Percentiles rank a stretch among this genome's conserved stretches.
These are phyloP conservation scores for Argyresthia albistria DNA, from an alignment of 2,888 invertebrate species.

Conservation along the genomic window DNA sequence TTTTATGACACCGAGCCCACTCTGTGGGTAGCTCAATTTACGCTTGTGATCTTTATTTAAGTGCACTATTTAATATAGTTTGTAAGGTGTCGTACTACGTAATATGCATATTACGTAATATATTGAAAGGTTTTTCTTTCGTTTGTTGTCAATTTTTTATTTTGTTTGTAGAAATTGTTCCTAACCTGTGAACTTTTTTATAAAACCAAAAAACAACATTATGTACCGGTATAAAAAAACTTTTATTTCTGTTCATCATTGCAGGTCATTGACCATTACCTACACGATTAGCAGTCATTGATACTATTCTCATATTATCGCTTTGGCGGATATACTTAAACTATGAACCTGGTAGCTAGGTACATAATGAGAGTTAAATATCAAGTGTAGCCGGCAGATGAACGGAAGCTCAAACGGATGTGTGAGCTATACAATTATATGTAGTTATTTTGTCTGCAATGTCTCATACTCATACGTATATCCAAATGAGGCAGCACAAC, in stretches of 20 bases:
- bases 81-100: slow-evolving; percentile 59
- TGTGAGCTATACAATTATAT: no score
- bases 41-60: slow-evolving; percentile 69
- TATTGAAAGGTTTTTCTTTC: slow-evolving; percentile 38
- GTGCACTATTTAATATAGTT: slow-evolving; percentile 67
- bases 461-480: no score
- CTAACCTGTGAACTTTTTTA: slow-evolving; percentile 59
- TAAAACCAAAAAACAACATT: slow-evolving; percentile 57
- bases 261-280: background rate
- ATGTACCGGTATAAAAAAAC: slow-evolving; percentile 54
- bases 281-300: background rate
- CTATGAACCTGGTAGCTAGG: no score
- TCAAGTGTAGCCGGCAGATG: no score
- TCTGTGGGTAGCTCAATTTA: slow-evolving; percentile 60
- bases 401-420: no score
- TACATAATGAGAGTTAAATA: no score
- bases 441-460: no score
- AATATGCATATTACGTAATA: slow-evolving; percentile 70
- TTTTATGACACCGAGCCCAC: slow-evolving; percentile 59
- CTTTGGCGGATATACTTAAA: no score
- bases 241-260: slow-evolving; percentile 26
- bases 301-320: background rate
- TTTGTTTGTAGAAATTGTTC: slow-evolving; percentile 65
- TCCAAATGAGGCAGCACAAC: no score
- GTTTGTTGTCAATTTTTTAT: slow-evolving; percentile 55